Base-by-base conservation (phyloP, 2,888 invertebrate genomes). In the Geophilus truncorum region DNA sequence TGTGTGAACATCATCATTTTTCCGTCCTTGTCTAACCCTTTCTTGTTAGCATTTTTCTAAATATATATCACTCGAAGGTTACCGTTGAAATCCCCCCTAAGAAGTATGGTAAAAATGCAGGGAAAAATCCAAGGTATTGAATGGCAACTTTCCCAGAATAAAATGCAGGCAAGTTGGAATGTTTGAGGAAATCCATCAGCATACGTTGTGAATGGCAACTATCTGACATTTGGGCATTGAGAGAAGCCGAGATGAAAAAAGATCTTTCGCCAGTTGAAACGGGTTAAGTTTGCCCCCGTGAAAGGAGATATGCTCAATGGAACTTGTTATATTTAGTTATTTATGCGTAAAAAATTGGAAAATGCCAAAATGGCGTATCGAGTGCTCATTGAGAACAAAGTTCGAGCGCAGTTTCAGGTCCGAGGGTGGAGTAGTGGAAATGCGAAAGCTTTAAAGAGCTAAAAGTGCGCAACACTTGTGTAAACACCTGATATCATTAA, bases 121-220 rank as follows among this genome's bases (percentile, higher is more conserved):
- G n/a, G 28, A 70, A n/a, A n/a, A 70, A 70, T 10, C 70, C 70
- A 70, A 28, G 70, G n/a, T 70, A 70, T 70, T 70, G 25, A 70
- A 70, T 28, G 70, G 28, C 70, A 25, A 70, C 12, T 70, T 70
- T 70, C 70, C 70, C 70, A 70, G 28, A 70, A 70, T 21, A 70
- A 70, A 70, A 70, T 25, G 15, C 3, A 7, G 1, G 45, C 45
- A 45, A 51, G 51, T n/a, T 51, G 25, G 25, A 70, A 70, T 70
- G 28, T 70, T 25, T 70, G 10, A 25, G 25, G 12, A 25, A 70
- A 70, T 70, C 70, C 70, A 70, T 70, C 70, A 70, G 70, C n/a
- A 70, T 25, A 70, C 70, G 28, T 70, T 70, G 9, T 70, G 70
- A 70, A 70, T 70, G 70, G 70, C 25, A 70, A 70, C 25, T 70